Evolutionary conservation across 2,888 invertebrate species (phyloP), one percentile per base, ranked within the genome.

Genomic region (Mongoloraphidia duomilia): DNA sequence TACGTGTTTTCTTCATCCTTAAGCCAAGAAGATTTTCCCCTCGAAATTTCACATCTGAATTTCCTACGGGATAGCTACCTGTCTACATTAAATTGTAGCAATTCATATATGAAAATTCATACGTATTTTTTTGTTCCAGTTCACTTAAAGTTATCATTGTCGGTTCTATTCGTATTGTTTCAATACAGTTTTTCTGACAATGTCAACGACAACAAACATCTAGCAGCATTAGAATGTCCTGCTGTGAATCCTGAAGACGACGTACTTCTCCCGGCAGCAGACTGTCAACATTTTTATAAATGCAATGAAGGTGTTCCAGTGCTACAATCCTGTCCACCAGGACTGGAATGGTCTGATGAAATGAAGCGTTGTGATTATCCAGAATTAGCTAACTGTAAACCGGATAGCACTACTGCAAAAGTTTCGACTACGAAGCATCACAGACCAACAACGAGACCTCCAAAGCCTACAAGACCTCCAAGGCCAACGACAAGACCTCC

Each of bases 291-390:
- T 9, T 44, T 47, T 9, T 47, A 41, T 34, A 40, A 47, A 41
- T 47, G 47, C 13, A 14, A 41, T 13, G 10, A 34, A 2, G 41
- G 41, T 3, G 11, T 1, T 8, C n/a, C 47, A 8, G 33, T 41
- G 11, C 9, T 41, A 41, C 26, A 26, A 4, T 9, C 26, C 1
- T 47, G 47, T 35, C 47, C 47, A 41, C 1, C 1, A 3, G 41
- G 41, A 8, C 40, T 12, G 13, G 33, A 41, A 12, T 47, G 47
- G 47, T 34, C 12, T 12, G 38, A 34, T n/a, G 37, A 34, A 38
- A 2, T 45, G 2, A n/a, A 45, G 17, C 17, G 38, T 11, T 45
- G 45, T 37, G 47, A 47, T 9, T 47, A 41, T 40, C 47, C 47
- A 2, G 47, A 47, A 40, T 3, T 2, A 33, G 47, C 41, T n/a